These are phyloP conservation scores for Drosophila subsilvestris DNA, from an alignment of 2,888 invertebrate genomes.

Conservation along the genomic window DNA sequence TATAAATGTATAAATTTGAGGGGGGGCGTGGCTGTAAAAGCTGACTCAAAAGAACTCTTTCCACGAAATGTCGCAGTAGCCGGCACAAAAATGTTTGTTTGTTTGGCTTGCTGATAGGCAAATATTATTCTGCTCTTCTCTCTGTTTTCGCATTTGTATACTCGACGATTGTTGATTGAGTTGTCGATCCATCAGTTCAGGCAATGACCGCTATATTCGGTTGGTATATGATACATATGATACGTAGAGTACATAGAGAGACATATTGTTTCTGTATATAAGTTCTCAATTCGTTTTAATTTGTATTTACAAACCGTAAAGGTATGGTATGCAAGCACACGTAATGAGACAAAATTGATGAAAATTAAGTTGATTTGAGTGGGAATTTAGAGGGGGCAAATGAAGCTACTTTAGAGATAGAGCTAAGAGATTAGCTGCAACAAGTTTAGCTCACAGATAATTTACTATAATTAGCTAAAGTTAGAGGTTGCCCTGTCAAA, in stretches of 20 bases:
- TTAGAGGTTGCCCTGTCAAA: conserved; percentile 6
- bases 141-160: conserved; percentile 32
- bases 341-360: conserved; percentile 7
- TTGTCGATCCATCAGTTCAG: conserved; percentile 29
- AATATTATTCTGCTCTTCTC: conserved; percentile 17
- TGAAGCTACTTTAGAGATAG: neutral
- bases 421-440: neutral
- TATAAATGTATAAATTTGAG: neutral
- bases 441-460: neutral
- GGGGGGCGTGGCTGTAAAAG: conserved; percentile 2
- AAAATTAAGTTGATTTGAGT: conserved; percentile 22
- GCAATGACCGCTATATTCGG: conserved; percentile 44
- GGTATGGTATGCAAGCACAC: conserved; percentile 1
- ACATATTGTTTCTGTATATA: conserved; percentile 4
- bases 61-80: conserved; percentile 29
- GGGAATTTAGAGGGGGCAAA: neutral
- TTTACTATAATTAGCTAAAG: conserved; percentile 2
- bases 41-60: neutral
- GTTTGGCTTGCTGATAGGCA: conserved; percentile 22
- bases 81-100: conserved; percentile 25
- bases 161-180: conserved; percentile 7
- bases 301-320: conserved; percentile 1
- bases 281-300: conserved; percentile 11
- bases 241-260: neutral
- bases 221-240: conserved; percentile 28